Evolutionary conservation across 2,113 vertebrate species (phyloP), one percentile per base, ranked within the genome.

Genomic region (Stigmatopora argus): DNA sequence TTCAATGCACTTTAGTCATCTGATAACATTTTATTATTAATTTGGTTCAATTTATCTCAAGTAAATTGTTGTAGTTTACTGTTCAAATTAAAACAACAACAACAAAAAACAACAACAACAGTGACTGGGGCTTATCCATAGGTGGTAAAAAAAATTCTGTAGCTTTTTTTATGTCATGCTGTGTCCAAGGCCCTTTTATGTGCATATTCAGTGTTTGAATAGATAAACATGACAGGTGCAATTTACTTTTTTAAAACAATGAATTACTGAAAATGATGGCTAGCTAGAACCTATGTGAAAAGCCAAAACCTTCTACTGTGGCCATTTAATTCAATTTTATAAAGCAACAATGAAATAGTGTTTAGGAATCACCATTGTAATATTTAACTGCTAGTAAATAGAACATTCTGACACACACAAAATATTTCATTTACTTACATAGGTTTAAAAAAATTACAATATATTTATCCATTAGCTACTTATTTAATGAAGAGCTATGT

Each of bases 21-120:
- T 66, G 69, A 62, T 52, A 72, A 63, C 59, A 58, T 60, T 61
- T 51, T 46, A 31, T 62, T 71, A 31, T 31, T 74, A 55, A 46
- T 46, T n/a, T 49, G 57, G 12, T 55, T 21, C 21, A 55, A 55
- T 12, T 21, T 23, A 10, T 1, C 19, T 31, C 2, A 2, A 26
- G 21, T 55, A 7, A 55, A 49, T 10, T 11, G 11, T 38, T 15
- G 18, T 62, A 41, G 5, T 60, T 46, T 10, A 15, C 9, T 2
- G 41, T 21, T 67, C 21, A 23, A 59, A 1, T 45, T 23, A 51
- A 10, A 62, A 65, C 13, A 26, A 63, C 26, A 38, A 60, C 31
- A 14, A 12, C 57, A 60, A 7, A 31, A 2, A 7, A 34, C 31
- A 13, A 60, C 12, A 41, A 61, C 58, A 31, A 41, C 38, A 41